Percentiles rank a stretch among this genome's conserved stretches.
Conservation (phyloP, 2,888 invertebrate genomes). For the Drosophila meridiana region DNA sequence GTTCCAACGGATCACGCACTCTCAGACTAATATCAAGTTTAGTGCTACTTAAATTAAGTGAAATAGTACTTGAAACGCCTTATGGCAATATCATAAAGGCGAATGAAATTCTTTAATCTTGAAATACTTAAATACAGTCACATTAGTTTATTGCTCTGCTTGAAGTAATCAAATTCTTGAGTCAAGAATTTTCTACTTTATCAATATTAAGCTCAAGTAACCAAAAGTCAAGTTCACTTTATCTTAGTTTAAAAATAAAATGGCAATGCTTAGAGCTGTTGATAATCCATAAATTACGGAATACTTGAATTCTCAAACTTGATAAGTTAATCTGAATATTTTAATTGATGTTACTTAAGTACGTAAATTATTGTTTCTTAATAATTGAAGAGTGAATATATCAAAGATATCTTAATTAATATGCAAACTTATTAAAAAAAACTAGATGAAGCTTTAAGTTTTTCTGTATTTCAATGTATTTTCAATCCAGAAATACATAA, state of each 20-base stretch:
- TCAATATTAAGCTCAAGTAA: background rate
- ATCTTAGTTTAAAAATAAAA: background rate
- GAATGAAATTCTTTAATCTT: background rate
- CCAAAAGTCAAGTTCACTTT: background rate
- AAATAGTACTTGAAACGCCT: background rate
- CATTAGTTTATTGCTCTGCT: constrained; percentile 2
- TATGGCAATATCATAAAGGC: background rate
- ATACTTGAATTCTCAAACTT: background rate
- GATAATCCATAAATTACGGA: background rate
- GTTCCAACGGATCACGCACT: constrained; percentile 4
- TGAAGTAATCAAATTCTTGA: background rate
- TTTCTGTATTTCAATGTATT: background rate
- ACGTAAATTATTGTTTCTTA: background rate
- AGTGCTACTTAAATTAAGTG: constrained; percentile 5
- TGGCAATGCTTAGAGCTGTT: background rate
- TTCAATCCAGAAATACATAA: background rate
- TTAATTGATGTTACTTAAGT: background rate
- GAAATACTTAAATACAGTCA: background rate
- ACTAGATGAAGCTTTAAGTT: background rate
- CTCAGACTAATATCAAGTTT: background rate
- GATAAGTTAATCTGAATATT: background rate
- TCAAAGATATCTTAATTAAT: background rate
- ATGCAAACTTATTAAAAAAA: background rate
- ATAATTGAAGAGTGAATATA: background rate
- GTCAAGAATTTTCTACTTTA: background rate